Conservation (phyloP, 37 sponge, comb jelly and placozoan species). For the Haliclona indistincta region DNA sequence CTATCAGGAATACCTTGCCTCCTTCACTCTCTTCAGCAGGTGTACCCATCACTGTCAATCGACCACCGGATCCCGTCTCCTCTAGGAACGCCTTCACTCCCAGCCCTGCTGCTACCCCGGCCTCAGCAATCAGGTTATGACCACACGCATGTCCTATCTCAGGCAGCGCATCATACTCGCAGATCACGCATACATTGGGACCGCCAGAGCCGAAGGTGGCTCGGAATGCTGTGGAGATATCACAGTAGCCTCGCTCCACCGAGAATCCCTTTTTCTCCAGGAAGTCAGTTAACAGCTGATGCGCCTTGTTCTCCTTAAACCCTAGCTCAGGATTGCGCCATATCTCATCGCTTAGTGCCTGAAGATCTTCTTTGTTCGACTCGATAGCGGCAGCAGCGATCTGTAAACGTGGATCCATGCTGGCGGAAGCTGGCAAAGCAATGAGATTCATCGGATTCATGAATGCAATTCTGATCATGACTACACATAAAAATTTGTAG, state of each 20-base stretch:
- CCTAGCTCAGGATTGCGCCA: constrained; percentile 59
- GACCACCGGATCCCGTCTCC: constrained; percentile 16
- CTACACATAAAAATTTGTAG: too few relatives aligned
- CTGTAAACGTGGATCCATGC: too few relatives aligned
- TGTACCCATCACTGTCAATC: constrained; percentile 75
- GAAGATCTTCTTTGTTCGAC: not conserved
- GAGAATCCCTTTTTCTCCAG: constrained; percentile 68
- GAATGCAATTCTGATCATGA: too few relatives aligned
- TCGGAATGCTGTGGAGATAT: constrained; percentile 73
- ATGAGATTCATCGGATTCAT: too few relatives aligned
- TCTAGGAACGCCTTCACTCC: constrained; percentile 72
- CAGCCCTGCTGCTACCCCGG: constrained; percentile 82
- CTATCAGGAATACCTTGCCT: constrained; percentile 75
- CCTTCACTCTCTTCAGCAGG: constrained; percentile 88
- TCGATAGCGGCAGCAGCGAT: constrained; percentile 21
- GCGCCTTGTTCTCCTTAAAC: constrained; percentile 30
- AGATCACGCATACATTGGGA: constrained; percentile 73
- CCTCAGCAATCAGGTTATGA: constrained; percentile 88
- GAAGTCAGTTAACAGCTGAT: constrained; percentile 46
- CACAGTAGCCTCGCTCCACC: constrained; percentile 56
- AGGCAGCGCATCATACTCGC: constrained; percentile 91
- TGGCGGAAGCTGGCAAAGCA: too few relatives aligned
- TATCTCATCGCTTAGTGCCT: constrained; percentile 24
- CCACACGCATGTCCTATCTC: constrained; percentile 91
- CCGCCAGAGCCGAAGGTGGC: constrained; percentile 70